A percentile compares a stretch with the other conserved stretches of the same genome.
These are phyloP conservation scores for Bacillus rossius DNA, from an alignment of 1,140 invertebrate species.

Conservation along the genomic window DNA sequence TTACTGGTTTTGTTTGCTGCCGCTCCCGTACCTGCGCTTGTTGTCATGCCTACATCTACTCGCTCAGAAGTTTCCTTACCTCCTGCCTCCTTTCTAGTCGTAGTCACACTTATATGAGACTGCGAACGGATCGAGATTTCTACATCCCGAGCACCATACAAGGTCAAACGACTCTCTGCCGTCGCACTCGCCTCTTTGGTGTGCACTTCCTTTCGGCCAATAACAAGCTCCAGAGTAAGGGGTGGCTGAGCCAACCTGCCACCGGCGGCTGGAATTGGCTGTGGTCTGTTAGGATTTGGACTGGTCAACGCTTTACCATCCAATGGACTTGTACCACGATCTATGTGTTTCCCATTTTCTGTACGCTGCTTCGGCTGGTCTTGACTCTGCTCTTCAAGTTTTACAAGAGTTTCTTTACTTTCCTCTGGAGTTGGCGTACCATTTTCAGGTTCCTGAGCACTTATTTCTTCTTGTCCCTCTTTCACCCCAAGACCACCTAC, in stretches of 20 bases:
- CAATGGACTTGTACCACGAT: constrained; percentile 42
- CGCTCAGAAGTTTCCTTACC: constrained; percentile 42
- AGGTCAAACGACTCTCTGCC: constrained; percentile 44
- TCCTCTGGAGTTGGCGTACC: constrained; percentile 8
- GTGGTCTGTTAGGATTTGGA: constrained; percentile 19
- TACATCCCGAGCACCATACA: constrained; percentile 43
- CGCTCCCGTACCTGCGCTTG: constrained; percentile 31
- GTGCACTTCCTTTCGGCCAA: constrained; percentile 46
- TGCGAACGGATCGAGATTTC: constrained; percentile 48
- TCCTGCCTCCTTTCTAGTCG: constrained; percentile 35
- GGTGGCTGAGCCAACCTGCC: constrained; percentile 16
- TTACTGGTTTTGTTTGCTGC: neutral
- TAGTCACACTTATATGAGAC: constrained; percentile 46
- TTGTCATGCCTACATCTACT: constrained; percentile 40
- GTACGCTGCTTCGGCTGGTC: neutral
- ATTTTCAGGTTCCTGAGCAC: neutral
- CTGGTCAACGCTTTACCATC: constrained; percentile 30
- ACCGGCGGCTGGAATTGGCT: constrained; percentile 11
- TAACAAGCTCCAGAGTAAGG: constrained; percentile 44
- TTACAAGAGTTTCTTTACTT: neutral
- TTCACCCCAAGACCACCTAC: constrained; percentile 40
- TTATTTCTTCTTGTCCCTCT: neutral
- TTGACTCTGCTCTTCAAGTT: neutral
- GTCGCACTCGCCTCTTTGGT: constrained; percentile 45
- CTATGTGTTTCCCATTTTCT: constrained; percentile 18